These are phyloP conservation scores for Bursaphelenchus okinawaensis DNA, from an alignment of 2,888 invertebrate species.

Conservation along the genomic window DNA sequence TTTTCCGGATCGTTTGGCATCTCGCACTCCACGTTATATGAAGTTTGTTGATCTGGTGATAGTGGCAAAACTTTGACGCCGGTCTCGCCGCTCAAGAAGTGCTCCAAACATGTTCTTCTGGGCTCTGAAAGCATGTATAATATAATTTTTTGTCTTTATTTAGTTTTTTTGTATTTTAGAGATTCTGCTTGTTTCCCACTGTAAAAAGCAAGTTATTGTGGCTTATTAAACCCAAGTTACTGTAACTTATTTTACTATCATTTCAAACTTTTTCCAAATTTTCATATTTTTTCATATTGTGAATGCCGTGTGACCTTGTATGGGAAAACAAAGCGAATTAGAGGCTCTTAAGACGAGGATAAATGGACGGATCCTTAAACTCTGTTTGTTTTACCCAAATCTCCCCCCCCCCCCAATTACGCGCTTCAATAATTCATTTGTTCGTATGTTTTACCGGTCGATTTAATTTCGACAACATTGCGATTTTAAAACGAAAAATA, in stretches of 20 bases:
- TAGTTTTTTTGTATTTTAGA: too few relatives aligned
- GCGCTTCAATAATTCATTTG: too few relatives aligned
- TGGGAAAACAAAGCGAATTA: neutral
- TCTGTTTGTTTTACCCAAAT: neutral
- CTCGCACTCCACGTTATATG: conserved; percentile 25
- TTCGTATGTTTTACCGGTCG: too few relatives aligned
- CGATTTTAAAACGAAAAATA: neutral
- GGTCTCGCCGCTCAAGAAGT: conserved; percentile 24
- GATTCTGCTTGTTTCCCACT: too few relatives aligned
- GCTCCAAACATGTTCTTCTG: conserved; percentile 25
- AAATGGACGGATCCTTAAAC: neutral
- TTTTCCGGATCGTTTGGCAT: conserved; percentile 17
- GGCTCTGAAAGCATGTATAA: neutral
- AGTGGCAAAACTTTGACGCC: conserved; percentile 17
- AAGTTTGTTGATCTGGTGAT: neutral
- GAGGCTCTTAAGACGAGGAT: neutral
- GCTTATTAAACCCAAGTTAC: too few relatives aligned
- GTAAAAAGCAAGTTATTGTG: too few relatives aligned
- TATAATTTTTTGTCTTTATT: too few relatives aligned
- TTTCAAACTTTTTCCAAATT: too few relatives aligned
- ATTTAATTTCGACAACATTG: too few relatives aligned
- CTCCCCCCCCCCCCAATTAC: too few relatives aligned
- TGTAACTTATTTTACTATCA: too few relatives aligned
- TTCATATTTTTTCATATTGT: too few relatives aligned
- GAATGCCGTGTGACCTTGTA: neutral